phyloP scores from a whole-genome alignment of 2,113 vertebrate species.

The Stomatorhinus ivindoensis region DNA sequence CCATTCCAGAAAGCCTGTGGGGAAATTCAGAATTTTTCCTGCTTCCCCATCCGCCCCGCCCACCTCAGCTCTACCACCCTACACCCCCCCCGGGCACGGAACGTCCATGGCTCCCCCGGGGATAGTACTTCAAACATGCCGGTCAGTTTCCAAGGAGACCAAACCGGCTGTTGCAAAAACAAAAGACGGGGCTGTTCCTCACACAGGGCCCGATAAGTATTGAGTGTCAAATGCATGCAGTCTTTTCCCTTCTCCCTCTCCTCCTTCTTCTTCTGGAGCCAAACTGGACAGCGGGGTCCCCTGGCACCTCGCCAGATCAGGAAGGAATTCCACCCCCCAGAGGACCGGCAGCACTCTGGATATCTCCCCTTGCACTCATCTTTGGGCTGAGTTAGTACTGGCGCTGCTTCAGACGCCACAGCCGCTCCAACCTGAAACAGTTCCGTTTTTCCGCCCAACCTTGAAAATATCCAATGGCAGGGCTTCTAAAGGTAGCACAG shows the following conservation, averaged over 20 bases:
- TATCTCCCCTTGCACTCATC: constrained; percentile 38
- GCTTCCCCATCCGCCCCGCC: neutral
- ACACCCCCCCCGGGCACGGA: constrained; percentile 8
- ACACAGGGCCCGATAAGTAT: constrained; percentile 56
- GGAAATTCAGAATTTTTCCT: constrained; percentile 1
- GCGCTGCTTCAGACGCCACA: constrained; percentile 46
- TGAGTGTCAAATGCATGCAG: constrained; percentile 59
- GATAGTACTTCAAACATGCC: constrained; percentile 55
- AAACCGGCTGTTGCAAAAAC: constrained; percentile 48
- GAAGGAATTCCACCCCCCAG: constrained; percentile 52
- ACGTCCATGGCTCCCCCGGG: constrained; percentile 38
- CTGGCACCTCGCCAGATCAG: constrained; percentile 53
- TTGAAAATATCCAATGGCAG: neutral
- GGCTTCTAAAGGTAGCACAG: neutral
- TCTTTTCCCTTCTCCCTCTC: constrained; percentile 34
- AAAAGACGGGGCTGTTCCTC: constrained; percentile 55
- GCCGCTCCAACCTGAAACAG: constrained; percentile 36
- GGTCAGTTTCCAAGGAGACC: constrained; percentile 63
- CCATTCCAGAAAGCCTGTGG: constrained; percentile 21
- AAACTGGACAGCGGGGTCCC: constrained; percentile 47
- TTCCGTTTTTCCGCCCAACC: neutral
- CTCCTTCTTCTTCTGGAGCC: constrained; percentile 47
- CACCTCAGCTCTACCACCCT: neutral
- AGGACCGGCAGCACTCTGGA: constrained; percentile 45
- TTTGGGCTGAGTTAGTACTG: constrained; percentile 50